These are phyloP conservation scores for Microplitis demolitor DNA, from an alignment of 1,140 invertebrate species.

Conservation along the genomic window DNA sequence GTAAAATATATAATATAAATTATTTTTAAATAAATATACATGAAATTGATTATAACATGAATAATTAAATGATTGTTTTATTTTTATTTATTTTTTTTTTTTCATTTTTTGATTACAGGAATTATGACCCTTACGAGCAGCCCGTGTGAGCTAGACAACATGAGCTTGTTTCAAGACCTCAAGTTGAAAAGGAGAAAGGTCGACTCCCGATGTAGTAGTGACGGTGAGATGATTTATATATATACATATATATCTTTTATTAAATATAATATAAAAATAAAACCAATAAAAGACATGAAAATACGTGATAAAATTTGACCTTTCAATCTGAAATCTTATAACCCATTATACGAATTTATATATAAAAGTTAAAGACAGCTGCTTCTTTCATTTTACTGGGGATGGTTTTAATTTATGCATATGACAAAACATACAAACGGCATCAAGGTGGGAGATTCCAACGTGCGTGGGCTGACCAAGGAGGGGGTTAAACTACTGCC, in stretches of 20 bases:
- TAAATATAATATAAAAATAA: background rate
- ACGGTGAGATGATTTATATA: constrained; percentile 70
- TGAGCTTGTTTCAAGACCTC: constrained; percentile 98
- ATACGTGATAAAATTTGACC: background rate
- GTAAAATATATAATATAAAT: no score
- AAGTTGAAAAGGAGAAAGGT: constrained; percentile 97
- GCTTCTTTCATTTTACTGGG: background rate
- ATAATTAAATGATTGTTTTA: background rate
- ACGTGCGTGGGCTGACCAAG: constrained; percentile 15
- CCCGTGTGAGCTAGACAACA: constrained; percentile 93
- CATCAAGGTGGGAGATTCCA: constrained; percentile 8
- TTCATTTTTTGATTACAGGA: constrained; percentile 69
- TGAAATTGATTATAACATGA: no score
- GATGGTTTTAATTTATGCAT: background rate
- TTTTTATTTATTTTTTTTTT: constrained; percentile 1
- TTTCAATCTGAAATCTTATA: no score
- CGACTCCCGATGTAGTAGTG: constrained; percentile 93
- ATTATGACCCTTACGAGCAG: constrained; percentile 96
- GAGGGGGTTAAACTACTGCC: constrained; percentile 44
- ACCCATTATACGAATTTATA: no score
- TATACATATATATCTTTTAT: constrained; percentile 6
- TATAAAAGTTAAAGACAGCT: no score
- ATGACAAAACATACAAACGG: background rate
- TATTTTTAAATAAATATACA: no score
- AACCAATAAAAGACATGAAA: background rate